Percentiles rank a stretch among this genome's conserved stretches.
Evolutionary conservation across 2,888 invertebrate species (phyloP).

Genomic region (Globia sparganii): DNA sequence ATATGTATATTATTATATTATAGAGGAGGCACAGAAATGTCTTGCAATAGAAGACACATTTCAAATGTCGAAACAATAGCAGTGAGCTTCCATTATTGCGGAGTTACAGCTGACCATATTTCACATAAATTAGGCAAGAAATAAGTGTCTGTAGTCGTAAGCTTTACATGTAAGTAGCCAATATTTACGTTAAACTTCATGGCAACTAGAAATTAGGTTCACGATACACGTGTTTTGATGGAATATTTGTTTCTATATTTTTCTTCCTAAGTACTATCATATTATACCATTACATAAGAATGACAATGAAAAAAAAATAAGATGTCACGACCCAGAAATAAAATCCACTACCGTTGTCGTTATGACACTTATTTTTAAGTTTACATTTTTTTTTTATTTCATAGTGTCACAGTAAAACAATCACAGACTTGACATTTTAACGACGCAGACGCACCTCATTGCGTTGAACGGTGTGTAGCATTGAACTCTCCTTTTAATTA

Average conservation of each 20-base stretch:
- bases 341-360: conserved; percentile 5
- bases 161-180: conserved; percentile 24
- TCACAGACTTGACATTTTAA: conserved; percentile 25
- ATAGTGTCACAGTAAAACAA: conserved; percentile 27
- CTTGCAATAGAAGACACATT: conserved; percentile 50
- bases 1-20: conserved; percentile 21
- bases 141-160: conserved; percentile 44
- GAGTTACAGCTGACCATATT: conserved; percentile 44
- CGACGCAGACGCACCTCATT: conserved; percentile 59
- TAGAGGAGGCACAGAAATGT: conserved; percentile 31
- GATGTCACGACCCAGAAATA: conserved; percentile 12
- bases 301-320: conserved; percentile 22
- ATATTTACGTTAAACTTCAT: conserved; percentile 10
- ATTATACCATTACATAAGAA: conserved; percentile 7
- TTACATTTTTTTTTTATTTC: conserved; percentile 32
- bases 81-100: conserved; percentile 48
- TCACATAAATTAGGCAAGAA: conserved; percentile 53
- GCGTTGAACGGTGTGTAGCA: conserved; percentile 57
- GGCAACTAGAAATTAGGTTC: conserved; percentile 3
- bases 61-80: conserved; percentile 62
- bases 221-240: neutral
- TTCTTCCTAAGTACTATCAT: neutral
- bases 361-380: conserved; percentile 29
- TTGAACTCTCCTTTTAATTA: conserved; percentile 70
- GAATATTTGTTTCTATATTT: neutral